Evolutionary conservation across 2,113 vertebrate species (phyloP).

Genomic region (Elgaria multicarinata): DNA sequence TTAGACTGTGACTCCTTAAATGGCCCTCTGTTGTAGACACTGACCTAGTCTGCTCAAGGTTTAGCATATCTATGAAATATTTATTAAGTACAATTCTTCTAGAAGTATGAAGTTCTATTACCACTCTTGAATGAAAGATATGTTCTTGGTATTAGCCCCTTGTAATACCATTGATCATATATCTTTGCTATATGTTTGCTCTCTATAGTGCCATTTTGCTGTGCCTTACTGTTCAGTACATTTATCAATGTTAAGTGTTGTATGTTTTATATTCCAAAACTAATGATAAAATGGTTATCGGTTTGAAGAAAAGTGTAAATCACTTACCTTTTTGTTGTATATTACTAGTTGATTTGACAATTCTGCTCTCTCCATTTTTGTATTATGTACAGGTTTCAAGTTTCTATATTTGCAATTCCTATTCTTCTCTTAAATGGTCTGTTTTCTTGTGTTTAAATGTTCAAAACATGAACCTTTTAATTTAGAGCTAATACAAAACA

Average conservation of each 20-base stretch:
- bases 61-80: constrained; percentile 44
- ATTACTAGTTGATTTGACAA: not conserved
- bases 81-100: constrained; percentile 43
- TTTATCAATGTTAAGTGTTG: not conserved
- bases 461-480: not conserved
- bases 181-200: not conserved
- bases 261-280: not conserved
- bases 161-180: constrained; percentile 1
- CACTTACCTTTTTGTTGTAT: constrained; percentile 10
- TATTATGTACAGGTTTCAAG: constrained; percentile 25
- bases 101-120: constrained; percentile 35
- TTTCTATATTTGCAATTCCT: not conserved
- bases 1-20: constrained; percentile 43
- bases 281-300: not conserved
- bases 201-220: not conserved
- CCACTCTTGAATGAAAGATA: constrained; percentile 55
- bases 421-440: constrained; percentile 20
- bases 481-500: not conserved
- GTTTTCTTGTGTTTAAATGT: not conserved
- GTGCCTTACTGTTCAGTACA: not conserved
- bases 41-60: constrained; percentile 32
- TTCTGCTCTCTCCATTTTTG: not conserved
- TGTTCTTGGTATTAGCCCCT: not conserved
- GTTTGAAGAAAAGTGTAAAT: constrained; percentile 22
- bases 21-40: constrained; percentile 19